Conservation (phyloP, 1,140 invertebrate species). For the Aricia agestis region DNA sequence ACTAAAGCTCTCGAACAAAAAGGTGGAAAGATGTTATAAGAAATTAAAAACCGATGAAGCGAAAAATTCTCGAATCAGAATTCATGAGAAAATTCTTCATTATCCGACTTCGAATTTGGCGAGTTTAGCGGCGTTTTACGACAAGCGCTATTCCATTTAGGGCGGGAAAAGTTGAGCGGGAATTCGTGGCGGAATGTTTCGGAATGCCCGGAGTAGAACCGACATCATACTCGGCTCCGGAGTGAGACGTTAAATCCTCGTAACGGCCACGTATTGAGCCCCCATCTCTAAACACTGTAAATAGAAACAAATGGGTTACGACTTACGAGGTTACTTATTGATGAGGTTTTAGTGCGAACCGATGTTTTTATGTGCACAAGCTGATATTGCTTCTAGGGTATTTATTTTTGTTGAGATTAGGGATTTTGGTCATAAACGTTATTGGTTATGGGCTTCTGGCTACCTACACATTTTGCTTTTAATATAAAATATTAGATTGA, state of each 20-base stretch:
- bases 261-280: constrained; percentile 62
- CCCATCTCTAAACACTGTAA: constrained; percentile 32
- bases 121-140: constrained; percentile 35
- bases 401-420: too few relatives aligned
- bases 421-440: too few relatives aligned
- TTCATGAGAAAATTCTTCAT: constrained; percentile 35
- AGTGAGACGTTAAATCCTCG: constrained; percentile 69
- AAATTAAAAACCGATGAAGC: constrained; percentile 29
- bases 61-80: constrained; percentile 29
- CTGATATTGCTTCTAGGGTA: neutral
- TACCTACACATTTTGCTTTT: too few relatives aligned
- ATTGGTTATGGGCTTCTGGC: too few relatives aligned
- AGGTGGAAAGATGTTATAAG: constrained; percentile 12
- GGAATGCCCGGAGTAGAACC: constrained; percentile 54
- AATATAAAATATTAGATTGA: too few relatives aligned
- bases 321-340: constrained; percentile 40
- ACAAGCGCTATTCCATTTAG: constrained; percentile 37
- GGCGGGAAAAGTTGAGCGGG: constrained; percentile 49
- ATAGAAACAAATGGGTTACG: constrained; percentile 47
- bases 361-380: constrained; percentile 19
- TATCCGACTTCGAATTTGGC: constrained; percentile 32
- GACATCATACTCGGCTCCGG: constrained; percentile 47
- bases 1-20: neutral
- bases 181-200: constrained; percentile 62
- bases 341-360: constrained; percentile 32